Base-by-base conservation (phyloP, 2,113 vertebrate genomes). In the Phainopepla nitens region DNA sequence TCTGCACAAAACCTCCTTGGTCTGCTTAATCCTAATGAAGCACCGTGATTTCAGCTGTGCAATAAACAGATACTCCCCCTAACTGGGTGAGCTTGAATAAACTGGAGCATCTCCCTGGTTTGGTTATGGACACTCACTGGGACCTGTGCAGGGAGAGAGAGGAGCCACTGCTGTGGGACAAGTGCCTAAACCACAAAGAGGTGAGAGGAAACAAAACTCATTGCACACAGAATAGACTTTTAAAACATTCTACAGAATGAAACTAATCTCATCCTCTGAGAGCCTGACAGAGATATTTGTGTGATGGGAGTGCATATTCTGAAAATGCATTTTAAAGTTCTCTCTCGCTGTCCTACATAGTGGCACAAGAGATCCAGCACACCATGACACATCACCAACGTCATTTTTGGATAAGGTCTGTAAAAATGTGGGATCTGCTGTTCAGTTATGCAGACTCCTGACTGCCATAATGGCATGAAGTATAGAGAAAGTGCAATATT, bases 371-470 rank as follows among this genome's bases (percentile, higher is more conserved):
- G 44, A 62, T 27, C 39, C 44, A 81, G 78, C 58, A 69, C 20
- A 19, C 5, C 2, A 2, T 8, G 42, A 44, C 53, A 36, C 4
- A 4, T 8, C 61, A 51, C 4, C 33, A 18, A 1, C 2, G 4
- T 7, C 5, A 24, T 7, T 87, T 79, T 62, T 25, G n/a, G 31
- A 9, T 44, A 27, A 41, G 13, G 8, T 12, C 36, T 62, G 42
- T 25, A 8, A 81, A 68, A 76, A 35, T 11, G 15, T 25, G 29
- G 11, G 42, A 51, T 39, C 58, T 53, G 39, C 73, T 47, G 0
- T 29, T 68, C 21, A 15, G 2, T 49, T 15, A 2, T 5, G 3
- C 7, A 13, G 33, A 10, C 7, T 45, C 35, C 18, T 60, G 28
- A 22, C 16, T 66, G 24, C 7, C 35, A 9, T 20, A 17, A 25